These are phyloP conservation scores for Herminia tarsipennalis DNA, from an alignment of 2,888 invertebrate genomes.

Conservation along the genomic window DNA sequence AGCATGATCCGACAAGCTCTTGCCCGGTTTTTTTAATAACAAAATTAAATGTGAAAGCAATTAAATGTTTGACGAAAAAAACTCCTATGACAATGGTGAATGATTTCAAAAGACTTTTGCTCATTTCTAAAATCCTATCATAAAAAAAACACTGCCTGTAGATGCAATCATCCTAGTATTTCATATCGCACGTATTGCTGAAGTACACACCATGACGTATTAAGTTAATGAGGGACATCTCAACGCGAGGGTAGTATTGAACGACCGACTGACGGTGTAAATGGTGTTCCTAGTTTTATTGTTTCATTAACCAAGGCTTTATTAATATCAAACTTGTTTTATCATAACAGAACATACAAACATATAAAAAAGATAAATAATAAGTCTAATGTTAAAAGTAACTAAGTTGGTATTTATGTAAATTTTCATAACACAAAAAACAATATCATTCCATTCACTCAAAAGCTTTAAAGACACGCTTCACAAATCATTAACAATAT, in stretches of 20 bases:
- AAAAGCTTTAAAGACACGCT: constrained; percentile 33
- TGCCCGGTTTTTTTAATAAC: too few species aligned
- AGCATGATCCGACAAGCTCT: too few species aligned
- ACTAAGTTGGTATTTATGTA: background rate
- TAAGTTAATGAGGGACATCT: constrained; percentile 81
- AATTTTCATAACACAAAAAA: background rate
- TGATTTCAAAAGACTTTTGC: too few species aligned
- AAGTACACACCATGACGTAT: constrained; percentile 75
- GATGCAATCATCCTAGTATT: constrained; percentile 51
- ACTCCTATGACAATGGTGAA: too few species aligned
- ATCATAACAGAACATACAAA: too few species aligned
- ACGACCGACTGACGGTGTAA: constrained; percentile 43
- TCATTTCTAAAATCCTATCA: background rate
- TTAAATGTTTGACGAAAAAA: too few species aligned
- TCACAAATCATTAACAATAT: constrained; percentile 51
- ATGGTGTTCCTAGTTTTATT: constrained; percentile 72
- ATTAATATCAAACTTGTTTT: too few species aligned
- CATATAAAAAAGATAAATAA: background rate
- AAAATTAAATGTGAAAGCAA: too few species aligned
- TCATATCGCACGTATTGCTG: constrained; percentile 72
- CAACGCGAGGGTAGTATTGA: constrained; percentile 56
- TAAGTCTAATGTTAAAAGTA: background rate
- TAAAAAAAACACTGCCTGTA: background rate
- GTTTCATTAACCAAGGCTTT: constrained; percentile 75
- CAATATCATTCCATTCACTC: background rate